Evolutionary conservation across 2,113 vertebrate genomes (phyloP).

Genomic region (Haemorhous mexicanus): DNA sequence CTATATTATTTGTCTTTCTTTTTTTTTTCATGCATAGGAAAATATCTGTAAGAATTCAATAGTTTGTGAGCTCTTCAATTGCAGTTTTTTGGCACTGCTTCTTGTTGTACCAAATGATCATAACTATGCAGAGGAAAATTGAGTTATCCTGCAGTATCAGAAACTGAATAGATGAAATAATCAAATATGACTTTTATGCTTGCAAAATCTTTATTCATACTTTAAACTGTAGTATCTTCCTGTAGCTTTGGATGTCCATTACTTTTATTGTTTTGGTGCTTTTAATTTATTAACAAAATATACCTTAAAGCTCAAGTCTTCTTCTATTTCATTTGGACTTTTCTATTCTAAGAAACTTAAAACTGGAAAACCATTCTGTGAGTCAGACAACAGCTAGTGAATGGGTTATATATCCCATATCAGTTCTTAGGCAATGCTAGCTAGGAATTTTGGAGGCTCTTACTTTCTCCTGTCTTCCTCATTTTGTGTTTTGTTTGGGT

Average conservation of each 20-base stretch:
- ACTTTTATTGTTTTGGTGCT: background rate
- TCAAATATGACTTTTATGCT: background rate
- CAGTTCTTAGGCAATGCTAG: background rate
- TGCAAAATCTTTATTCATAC: background rate
- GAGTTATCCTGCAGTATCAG: background rate
- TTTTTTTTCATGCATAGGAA: background rate
- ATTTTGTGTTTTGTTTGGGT: background rate
- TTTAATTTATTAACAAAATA: background rate
- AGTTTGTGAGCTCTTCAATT: background rate
- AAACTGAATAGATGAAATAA: background rate
- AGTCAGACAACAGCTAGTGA: background rate
- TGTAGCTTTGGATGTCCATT: background rate
- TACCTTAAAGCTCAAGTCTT: background rate
- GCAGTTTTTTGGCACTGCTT: background rate
- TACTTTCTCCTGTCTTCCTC: background rate
- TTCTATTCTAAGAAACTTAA: background rate
- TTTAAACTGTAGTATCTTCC: background rate
- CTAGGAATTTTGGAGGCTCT: background rate
- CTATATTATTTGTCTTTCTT: background rate
- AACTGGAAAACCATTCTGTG: background rate
- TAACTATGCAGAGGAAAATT: background rate
- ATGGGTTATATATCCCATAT: background rate
- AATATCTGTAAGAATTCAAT: background rate
- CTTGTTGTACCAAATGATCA: background rate
- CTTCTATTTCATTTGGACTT: background rate